phyloP scores from a whole-genome alignment of 2,113 vertebrate species.

The Bubo scandiacus region DNA sequence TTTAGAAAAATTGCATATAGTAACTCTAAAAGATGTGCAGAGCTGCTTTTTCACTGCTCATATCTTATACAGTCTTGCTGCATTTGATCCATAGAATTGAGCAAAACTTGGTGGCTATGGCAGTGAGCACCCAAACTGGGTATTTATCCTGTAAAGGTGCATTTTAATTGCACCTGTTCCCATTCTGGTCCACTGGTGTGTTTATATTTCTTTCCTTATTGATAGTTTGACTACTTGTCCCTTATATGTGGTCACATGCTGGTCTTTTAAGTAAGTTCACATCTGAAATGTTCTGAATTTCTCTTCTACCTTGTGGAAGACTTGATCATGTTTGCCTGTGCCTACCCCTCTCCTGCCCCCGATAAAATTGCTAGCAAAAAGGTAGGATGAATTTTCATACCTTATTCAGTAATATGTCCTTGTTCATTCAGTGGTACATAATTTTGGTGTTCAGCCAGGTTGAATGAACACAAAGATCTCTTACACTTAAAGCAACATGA shows the following conservation, averaged over 20 bases:
- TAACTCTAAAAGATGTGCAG: background rate
- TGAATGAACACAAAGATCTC: background rate
- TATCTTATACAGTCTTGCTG: accelerated
- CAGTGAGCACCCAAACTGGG: background rate
- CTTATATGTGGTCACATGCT: background rate
- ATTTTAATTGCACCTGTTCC: background rate
- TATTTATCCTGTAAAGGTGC: background rate
- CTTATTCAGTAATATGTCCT: background rate
- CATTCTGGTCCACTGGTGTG: background rate
- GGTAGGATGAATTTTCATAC: background rate
- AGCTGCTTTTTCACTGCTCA: background rate
- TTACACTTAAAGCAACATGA: background rate
- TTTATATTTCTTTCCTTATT: background rate
- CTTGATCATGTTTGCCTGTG: background rate
- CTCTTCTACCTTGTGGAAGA: background rate
- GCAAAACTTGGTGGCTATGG: background rate
- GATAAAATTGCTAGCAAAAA: background rate
- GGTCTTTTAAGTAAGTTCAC: background rate
- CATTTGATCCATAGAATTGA: background rate
- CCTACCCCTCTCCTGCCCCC: background rate
- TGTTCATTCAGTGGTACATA: background rate
- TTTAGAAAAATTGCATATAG: background rate
- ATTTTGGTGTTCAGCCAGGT: background rate
- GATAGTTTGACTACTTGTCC: background rate
- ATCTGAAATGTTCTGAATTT: background rate